Conservation (phyloP, 2,113 vertebrate species). For the Gadus chalcogrammus region DNA sequence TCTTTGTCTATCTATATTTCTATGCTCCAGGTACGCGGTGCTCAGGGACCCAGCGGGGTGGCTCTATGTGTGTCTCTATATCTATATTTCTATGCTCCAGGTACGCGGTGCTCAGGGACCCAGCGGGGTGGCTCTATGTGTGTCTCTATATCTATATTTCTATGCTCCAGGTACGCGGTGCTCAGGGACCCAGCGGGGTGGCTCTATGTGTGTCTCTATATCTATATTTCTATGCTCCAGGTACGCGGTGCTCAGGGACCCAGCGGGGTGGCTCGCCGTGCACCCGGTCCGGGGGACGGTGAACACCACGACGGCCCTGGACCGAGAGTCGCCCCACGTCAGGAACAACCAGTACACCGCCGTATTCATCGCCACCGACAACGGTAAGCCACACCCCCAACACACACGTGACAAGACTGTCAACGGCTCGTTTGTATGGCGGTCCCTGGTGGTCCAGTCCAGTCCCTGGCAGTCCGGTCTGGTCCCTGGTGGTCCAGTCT, state of each 20-base stretch:
- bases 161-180: too few species aligned
- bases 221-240: conserved; percentile 53
- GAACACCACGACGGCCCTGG: conserved; percentile 83
- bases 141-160: conserved; percentile 11
- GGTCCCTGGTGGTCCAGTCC: too few species aligned
- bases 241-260: conserved; percentile 87
- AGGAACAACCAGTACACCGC: conserved; percentile 87
- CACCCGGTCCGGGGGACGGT: conserved; percentile 88
- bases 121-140: conserved; percentile 85
- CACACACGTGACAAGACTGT: too few species aligned
- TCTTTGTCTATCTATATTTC: conserved; percentile 39
- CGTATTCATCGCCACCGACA: conserved; percentile 91
- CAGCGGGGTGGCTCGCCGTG: conserved; percentile 90
- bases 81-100: conserved; percentile 53
- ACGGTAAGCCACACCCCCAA: conserved; percentile 75
- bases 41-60: conserved; percentile 90
- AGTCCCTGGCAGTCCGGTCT: too few species aligned
- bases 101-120: conserved; percentile 87
- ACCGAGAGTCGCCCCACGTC: conserved; percentile 88
- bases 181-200: too few species aligned
- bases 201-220: not conserved
- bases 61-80: conserved; percentile 67
- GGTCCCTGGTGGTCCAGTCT: too few species aligned
- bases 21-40: conserved; percentile 79
- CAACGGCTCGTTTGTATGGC: too few species aligned